Conservation (phyloP, 2,797 vertebrate species). For the Sphenodon punctatus region DNA sequence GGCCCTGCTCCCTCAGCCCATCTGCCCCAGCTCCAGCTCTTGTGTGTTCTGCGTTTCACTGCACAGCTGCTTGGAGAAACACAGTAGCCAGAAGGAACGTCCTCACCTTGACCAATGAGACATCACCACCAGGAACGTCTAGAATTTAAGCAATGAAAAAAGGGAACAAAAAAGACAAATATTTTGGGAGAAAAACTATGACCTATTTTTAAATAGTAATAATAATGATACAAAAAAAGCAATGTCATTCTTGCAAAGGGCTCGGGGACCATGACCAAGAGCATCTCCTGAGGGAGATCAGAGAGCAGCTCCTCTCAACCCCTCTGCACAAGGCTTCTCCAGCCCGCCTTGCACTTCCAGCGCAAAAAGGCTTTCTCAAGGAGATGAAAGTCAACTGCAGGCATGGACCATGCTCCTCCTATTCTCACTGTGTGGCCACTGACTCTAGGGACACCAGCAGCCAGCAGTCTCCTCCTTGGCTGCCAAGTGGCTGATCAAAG, state of each 20-base stretch:
- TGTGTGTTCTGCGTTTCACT: slow-evolving; percentile 51
- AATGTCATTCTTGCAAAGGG: slow-evolving; percentile 68
- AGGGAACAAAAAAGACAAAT: slow-evolving; percentile 61
- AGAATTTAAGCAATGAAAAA: slow-evolving; percentile 65
- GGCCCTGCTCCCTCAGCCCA: slow-evolving; percentile 68
- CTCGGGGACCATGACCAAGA: slow-evolving; percentile 63
- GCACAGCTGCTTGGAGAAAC: slow-evolving; percentile 67
- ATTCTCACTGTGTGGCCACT: neutral
- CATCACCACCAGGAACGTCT: slow-evolving; percentile 50
- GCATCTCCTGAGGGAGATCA: slow-evolving; percentile 49
- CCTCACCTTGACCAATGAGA: slow-evolving; percentile 23
- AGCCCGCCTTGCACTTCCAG: slow-evolving; percentile 46
- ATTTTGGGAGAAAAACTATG: slow-evolving; percentile 47
- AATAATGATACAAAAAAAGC: slow-evolving; percentile 52
- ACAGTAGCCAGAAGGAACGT: slow-evolving; percentile 57
- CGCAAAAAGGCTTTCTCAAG: slow-evolving; percentile 48
- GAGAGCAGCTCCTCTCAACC: slow-evolving; percentile 48
- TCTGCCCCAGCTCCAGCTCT: slow-evolving; percentile 59
- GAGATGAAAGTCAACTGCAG: slow-evolving; percentile 52
- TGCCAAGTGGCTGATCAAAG: neutral
- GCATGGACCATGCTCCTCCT: slow-evolving; percentile 1
- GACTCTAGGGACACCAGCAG: neutral
- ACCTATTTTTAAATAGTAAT: slow-evolving; percentile 71
- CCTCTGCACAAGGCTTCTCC: slow-evolving; percentile 66
- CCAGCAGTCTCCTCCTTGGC: neutral